phyloP scores from a whole-genome alignment of 2,888 invertebrate species.

The Ennomos erosarius region DNA sequence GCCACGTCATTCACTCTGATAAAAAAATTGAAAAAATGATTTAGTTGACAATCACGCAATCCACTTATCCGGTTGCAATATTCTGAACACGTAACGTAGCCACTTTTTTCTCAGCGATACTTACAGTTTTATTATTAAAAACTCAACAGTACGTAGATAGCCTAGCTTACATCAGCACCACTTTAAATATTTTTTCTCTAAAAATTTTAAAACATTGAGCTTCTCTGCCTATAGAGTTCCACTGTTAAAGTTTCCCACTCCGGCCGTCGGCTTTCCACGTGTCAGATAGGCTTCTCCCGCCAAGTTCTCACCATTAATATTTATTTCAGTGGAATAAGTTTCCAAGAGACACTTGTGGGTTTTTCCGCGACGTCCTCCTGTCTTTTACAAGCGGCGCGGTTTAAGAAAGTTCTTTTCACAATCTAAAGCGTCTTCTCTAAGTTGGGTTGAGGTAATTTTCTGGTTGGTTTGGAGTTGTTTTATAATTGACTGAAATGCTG shows the following conservation, averaged over 20 bases:
- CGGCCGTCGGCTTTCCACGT: conserved; percentile 41
- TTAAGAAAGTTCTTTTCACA: conserved; percentile 32
- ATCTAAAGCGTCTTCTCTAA: conserved; percentile 10
- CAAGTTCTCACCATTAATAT: conserved; percentile 49
- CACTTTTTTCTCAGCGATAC: no score
- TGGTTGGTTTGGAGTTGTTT: conserved; percentile 9
- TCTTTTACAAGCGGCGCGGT: conserved; percentile 28
- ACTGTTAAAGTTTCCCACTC: conserved; percentile 40
- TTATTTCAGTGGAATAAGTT: conserved; percentile 45
- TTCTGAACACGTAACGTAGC: no score
- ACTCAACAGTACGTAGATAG: no score
- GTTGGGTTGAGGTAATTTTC: conserved; percentile 17
- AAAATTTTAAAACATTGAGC: conserved; percentile 28
- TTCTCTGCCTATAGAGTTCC: conserved; percentile 21
- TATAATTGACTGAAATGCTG: no score
- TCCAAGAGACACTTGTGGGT: conserved; percentile 36
- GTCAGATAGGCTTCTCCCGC: conserved; percentile 42
- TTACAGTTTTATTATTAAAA: no score
- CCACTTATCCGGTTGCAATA: no score
- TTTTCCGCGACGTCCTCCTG: conserved; percentile 35
- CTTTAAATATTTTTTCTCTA: no score
- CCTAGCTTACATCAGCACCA: no score
- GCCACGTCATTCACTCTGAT: no score
- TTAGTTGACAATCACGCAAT: no score
- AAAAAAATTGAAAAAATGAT: no score